Conservation (phyloP, 2,113 vertebrate species). For the Catagonus wagneri region DNA sequence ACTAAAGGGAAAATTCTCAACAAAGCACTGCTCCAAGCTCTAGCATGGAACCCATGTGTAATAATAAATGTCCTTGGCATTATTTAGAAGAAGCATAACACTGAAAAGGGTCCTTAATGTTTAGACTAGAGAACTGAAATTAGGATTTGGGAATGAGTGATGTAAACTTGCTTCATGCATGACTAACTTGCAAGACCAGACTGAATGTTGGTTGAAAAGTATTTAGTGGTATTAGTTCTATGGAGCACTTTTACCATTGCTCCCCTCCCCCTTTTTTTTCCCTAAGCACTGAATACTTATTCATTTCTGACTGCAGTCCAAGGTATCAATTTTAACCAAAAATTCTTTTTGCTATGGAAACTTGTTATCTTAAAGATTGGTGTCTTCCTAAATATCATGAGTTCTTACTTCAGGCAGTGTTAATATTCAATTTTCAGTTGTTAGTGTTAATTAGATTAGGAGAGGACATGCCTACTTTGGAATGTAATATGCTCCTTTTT, state of each 20-base stretch:
- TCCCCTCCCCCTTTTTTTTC: background rate
- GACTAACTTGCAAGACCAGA: background rate
- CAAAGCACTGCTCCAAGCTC: background rate
- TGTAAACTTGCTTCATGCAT: background rate
- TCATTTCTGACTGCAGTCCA: background rate
- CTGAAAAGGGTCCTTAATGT: background rate
- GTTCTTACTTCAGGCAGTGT: background rate
- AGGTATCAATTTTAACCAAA: background rate
- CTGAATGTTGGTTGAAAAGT: background rate
- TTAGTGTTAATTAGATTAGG: background rate
- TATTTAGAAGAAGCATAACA: background rate
- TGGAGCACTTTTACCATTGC: background rate
- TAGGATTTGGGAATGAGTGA: background rate
- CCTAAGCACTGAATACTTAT: background rate
- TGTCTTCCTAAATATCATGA: background rate
- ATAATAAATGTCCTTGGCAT: background rate
- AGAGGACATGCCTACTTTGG: background rate
- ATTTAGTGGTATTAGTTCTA: background rate
- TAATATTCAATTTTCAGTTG: slow-evolving; percentile 28
- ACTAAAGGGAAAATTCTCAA: background rate
- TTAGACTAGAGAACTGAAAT: background rate
- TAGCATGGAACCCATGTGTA: background rate
- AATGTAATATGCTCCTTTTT: slow-evolving; percentile 2
- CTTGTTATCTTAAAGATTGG: background rate
- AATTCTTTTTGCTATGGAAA: background rate